Base-by-base conservation (phyloP, 2,888 invertebrate species). In the Stomorhina lunata region DNA sequence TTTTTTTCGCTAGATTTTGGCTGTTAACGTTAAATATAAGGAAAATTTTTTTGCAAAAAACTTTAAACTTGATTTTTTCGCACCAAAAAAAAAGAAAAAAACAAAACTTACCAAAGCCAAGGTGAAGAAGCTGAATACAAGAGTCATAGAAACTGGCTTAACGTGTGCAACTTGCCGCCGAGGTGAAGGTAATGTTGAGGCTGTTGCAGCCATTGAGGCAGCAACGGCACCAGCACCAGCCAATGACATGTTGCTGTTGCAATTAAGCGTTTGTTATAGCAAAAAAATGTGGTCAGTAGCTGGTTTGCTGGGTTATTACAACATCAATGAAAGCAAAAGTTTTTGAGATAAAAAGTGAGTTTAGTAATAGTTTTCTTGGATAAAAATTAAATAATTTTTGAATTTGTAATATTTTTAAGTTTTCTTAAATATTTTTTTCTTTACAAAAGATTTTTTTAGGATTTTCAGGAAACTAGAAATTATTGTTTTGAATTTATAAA, bases 101-200 rank as follows among this genome's bases (percentile, higher is more conserved):
- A 34, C 45, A 12, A 45, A 25, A 75, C 79, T 79, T 79, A 82
- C 75, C 82, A 82, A 82, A 82, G 82, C 82, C 82, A 82, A 82
- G 79, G 79, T 82, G 79, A 82, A 76, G 79, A 82, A 75, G 82
- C 79, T 66, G 53, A 78, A 32, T 50, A 69, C 20, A 40, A 82
- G 17, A 66, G 34, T 17, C 53, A 71, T 61, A 71, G 59, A 82
- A 82, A 79, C 71, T 37, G 82, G 75, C 82, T 82, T 82, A 66
- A 66, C 79, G 59, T 65, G 69, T 53, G 22, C 37, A 57, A 55
- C 25, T 29, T 66, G 75, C 55, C 43, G 75, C 55, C 43, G 82
- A 71, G 82, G 71, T 82, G 75, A 75, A 82, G 79, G 75, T 72
- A 82, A 59, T 25, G 59, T 50, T 55, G 68, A 63, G 53, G 75